Conservation (phyloP, 2,797 vertebrate species). For the Garrulus glandarius region DNA sequence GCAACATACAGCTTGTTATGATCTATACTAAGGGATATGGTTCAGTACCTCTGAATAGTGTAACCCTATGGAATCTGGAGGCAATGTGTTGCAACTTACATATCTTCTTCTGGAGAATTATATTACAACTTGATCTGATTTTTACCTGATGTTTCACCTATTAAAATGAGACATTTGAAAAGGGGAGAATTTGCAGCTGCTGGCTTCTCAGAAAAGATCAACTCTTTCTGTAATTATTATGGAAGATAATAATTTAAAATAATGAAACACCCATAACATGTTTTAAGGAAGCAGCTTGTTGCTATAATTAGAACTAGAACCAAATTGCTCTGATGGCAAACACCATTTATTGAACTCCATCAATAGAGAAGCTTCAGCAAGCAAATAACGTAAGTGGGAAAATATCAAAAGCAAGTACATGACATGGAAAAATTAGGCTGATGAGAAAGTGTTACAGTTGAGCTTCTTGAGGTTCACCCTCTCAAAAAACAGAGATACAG, state of each 20-base stretch:
- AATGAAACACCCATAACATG: slow-evolving; percentile 71
- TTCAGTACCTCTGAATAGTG: not conserved
- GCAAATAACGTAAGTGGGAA: slow-evolving; percentile 56
- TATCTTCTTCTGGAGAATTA: slow-evolving; percentile 5
- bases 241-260: slow-evolving; percentile 77
- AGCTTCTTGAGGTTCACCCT: not conserved
- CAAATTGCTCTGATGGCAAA: slow-evolving; percentile 78
- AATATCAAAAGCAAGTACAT: slow-evolving; percentile 15
- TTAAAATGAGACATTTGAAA: slow-evolving; percentile 71
- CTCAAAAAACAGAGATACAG: not conserved
- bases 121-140: slow-evolving; percentile 58
- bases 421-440: not conserved
- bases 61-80: slow-evolving; percentile 37
- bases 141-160: slow-evolving; percentile 76
- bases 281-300: slow-evolving; percentile 76
- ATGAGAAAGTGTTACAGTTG: not conserved
- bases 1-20: not conserved
- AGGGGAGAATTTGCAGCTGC: slow-evolving; percentile 64
- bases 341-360: slow-evolving; percentile 69
- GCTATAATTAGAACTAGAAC: slow-evolving; percentile 77
- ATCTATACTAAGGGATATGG: not conserved
- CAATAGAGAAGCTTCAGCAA: slow-evolving; percentile 49
- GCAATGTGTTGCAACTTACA: not conserved
- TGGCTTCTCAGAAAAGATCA: slow-evolving; percentile 73
- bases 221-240: slow-evolving; percentile 77